Evolutionary conservation across 2,888 invertebrate species (phyloP), one percentile per base, ranked within the genome.

Genomic region (Pocota personata): DNA sequence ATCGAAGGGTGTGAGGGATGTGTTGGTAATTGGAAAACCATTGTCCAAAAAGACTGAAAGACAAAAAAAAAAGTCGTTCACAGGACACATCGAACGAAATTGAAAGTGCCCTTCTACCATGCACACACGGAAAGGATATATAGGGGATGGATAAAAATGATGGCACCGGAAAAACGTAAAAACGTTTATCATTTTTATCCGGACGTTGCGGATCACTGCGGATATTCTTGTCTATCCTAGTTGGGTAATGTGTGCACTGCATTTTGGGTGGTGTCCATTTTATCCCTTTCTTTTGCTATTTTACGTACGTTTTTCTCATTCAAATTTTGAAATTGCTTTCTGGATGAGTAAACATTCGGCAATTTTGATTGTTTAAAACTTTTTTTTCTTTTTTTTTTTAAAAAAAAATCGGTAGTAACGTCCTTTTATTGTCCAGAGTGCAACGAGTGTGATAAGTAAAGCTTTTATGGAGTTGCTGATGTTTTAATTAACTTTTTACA

Each of bases 141-240:
- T 10, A 37, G 8, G 62, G 69, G 37, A 37, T 14, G 76, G 66
- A 46, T 24, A 62, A 37, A 77, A 43, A 66, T 57, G 64, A 72
- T 55, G 57, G 64, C 50, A 80, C 86, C 82, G 80, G 76, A 83
- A 77, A 52, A 62, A 58, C 76, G 69, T 55, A 84, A 84, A 71
- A 76, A 48, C 76, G 86, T 82, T 86, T 82, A 86, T 86, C 86
- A 86, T 86, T 86, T 82, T 86, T 76, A 77, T 57, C 86, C 86
- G 86, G 86, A 82, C 77, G 86, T 86, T 86, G 86, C 82, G 82
- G 86, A 82, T 82, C 82, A 86, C 77, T 86, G 86, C 86, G 72
- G 77, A 72, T 77, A 57, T 35, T 66, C 62, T 57, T 60, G 27
- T 48, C 57, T 60, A 21, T 64, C 52, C 8, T 64, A 60, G 46